Evolutionary conservation across 2,888 invertebrate genomes (phyloP), one percentile per base, ranked within the genome.

Genomic region (Drosophila seclusa): DNA sequence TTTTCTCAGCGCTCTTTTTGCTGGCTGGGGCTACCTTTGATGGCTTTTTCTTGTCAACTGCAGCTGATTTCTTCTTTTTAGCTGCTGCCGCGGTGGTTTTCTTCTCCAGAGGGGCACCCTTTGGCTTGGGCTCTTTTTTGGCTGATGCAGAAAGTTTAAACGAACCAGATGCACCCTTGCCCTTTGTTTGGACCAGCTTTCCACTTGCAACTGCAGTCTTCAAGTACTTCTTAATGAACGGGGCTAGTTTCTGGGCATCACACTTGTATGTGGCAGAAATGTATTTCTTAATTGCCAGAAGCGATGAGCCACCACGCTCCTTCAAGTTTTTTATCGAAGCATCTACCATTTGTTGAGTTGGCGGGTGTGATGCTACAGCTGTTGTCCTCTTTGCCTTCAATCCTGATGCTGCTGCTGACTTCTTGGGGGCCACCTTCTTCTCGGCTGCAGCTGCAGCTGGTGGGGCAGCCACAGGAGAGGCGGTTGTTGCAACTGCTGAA

Each of bases 191-290:
- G 18, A 84, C 76, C 60, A 95, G 87, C 21, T 91, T 90, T 24
- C 94, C 94, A 53, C 93, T 93, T 4, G 92, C 93, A 31, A 95
- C 95, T n/a, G 95, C 94, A 36, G 63, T 68, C 52, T 70, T 95
- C 79, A 95, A 80, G 82, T 94, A 95, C 73, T 94, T 95, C 78
- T 94, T 94, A 83, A 96, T 95, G 92, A 94, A 95, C 7, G 94
- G 94, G 4, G 79, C 76, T 42, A 80, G 54, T 52, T 80, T 76
- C 40, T 79, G 76, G 40, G 73, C 79, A 58, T 76, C 79, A 52
- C 79, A 79, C 34, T 79, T 79, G 53, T 82, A 82, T 49, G 82
- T 79, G 53, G 82, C 73, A 61, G 62, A 40, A 13, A 81, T 81
- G 60, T 76, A 81, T 54, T 81, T 81, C 53, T 82, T 82, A 8